These are phyloP conservation scores for Ormyrus nitidulus DNA, from an alignment of 2,888 invertebrate species.

Conservation along the genomic window DNA sequence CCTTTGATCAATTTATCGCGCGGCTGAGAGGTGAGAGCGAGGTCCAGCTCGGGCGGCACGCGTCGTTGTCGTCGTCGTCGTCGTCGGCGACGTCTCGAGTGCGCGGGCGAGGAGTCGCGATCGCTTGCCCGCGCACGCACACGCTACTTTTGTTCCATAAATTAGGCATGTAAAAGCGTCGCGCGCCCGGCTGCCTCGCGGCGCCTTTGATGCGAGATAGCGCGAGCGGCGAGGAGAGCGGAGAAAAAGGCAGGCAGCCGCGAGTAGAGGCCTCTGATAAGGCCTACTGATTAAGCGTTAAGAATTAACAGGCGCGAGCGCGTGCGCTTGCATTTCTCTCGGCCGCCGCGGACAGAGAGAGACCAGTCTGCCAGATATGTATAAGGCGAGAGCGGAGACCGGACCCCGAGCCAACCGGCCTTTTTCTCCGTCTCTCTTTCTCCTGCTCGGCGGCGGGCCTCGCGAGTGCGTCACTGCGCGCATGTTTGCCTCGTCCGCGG, in stretches of 20 bases:
- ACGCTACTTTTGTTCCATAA: constrained; percentile 6
- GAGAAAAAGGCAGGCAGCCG: no score
- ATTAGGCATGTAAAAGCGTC: constrained; percentile 24
- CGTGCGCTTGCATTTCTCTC: neutral
- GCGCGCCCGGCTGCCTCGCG: neutral
- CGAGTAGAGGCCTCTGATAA: neutral
- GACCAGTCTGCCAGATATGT: no score
- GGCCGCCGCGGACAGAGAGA: neutral
- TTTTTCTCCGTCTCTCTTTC: neutral
- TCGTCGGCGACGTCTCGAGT: neutral
- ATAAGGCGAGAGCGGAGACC: neutral
- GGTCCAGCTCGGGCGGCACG: neutral
- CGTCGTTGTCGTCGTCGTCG: no score
- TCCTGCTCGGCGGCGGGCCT: neutral
- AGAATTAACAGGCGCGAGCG: constrained; percentile 21
- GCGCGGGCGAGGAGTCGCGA: no score
- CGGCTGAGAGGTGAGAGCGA: constrained; percentile 11
- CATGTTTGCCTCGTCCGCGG: no score
- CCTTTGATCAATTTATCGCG: constrained; percentile 40
- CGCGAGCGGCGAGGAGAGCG: neutral
- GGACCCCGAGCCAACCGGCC: neutral
- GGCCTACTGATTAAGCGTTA: constrained; percentile 29
- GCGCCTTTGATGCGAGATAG: constrained; percentile 30
- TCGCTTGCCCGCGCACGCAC: neutral
- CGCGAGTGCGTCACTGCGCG: no score